Evolutionary conservation across 2,113 vertebrate species (phyloP).

Genomic region (Ellobius talpinus): DNA sequence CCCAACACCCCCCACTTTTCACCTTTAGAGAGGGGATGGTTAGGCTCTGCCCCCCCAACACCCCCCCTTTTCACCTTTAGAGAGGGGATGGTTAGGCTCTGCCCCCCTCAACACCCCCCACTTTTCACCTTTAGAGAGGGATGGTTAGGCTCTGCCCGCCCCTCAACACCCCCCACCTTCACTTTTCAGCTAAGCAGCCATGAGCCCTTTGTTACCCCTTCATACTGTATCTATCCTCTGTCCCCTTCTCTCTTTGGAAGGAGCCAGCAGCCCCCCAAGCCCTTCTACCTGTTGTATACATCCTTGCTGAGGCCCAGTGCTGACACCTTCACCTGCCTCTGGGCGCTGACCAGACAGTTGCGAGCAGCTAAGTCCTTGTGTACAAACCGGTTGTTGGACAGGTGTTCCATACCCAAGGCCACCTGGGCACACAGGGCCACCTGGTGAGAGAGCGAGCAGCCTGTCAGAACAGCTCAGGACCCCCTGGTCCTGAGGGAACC

Average conservation of each 20-base stretch:
- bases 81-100: background rate
- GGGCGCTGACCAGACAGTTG: slow-evolving; percentile 96
- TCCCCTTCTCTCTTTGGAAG: background rate
- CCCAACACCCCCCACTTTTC: background rate
- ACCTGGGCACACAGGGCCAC: slow-evolving; percentile 95
- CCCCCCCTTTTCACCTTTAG: too few species aligned
- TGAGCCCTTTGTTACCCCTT: background rate
- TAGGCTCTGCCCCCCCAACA: background rate
- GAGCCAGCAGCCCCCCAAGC: accelerated
- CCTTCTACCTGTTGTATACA: slow-evolving; percentile 95
- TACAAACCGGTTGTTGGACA: slow-evolving; percentile 96
- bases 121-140: background rate
- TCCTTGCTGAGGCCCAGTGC: slow-evolving; percentile 97
- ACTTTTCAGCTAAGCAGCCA: background rate
- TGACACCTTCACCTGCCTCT: slow-evolving; percentile 95
- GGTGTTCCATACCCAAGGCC: slow-evolving; percentile 97
- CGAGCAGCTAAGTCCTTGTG: slow-evolving; percentile 97
- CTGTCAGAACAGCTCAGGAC: background rate
- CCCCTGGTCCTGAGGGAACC: too few species aligned
- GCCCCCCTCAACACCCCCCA: background rate
- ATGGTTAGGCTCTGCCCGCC: background rate
- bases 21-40: background rate
- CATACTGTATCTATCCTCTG: too few species aligned
- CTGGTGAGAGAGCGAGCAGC: slow-evolving; percentile 82
- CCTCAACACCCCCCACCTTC: background rate